Evolutionary conservation across 1,140 invertebrate genomes (phyloP), one percentile per base, ranked within the genome.

Genomic region (Bombus terrestris): DNA sequence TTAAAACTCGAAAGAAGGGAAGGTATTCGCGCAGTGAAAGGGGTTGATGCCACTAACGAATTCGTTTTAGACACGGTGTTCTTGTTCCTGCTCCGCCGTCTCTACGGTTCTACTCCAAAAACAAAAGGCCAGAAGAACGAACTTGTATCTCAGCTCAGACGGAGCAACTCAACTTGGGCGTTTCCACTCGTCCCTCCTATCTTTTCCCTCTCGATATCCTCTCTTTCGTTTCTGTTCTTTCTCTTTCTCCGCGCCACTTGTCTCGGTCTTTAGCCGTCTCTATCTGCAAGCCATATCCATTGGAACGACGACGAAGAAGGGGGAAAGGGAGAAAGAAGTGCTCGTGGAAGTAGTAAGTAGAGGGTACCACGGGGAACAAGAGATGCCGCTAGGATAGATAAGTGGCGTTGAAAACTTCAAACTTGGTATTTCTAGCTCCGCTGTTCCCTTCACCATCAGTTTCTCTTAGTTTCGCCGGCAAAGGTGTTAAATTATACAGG

Each of bases 401-500:
- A 89, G 87, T 90, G 86, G 84, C 86, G 92, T 88, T 92, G 92
- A 92, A 94, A 94, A 94, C 93, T 94, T 92, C 37, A 81, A 94
- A 94, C 93, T 94, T 93, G 59, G 83, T 86, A 92, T 90, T 86
- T 87, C 89, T 72, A 25, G 79, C 85, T 85, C 53, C 75, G 72
- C 32, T 47, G 74, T 47, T 77, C 75, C 75, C 80, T 62, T 35
- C 57, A 75, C 81, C 88, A 83, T 89, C 86, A 87, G 81, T 90
- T 87, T 91, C 89, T 88, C 87, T 88, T 84, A 88, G 85, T 91
- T 90, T 91, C 86, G 74, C 77, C 75, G 88, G 89, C 85, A 86
- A 91, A 94, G 93, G 93, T 93, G 93, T 94, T 94, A 93, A 93
- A 94, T 94, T 93, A 93, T 93, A 94, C 93, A 94, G 91, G 91